Percentiles rank a stretch among this genome's conserved stretches.
phyloP scores from a whole-genome alignment of 2,797 vertebrate genomes.

The Pterois miles region DNA sequence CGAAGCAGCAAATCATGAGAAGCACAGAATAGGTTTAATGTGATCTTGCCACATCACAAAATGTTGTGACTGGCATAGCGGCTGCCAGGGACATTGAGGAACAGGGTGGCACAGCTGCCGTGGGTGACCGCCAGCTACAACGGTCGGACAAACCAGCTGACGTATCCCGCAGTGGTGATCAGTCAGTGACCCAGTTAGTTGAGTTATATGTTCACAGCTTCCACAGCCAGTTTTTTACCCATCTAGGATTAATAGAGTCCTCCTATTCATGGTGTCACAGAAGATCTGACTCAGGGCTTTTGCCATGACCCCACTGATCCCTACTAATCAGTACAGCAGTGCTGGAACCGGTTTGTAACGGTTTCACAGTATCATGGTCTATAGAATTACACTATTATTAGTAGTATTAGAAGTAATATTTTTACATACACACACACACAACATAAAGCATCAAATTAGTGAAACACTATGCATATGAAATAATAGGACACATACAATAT shows the following conservation, averaged over 20 bases:
- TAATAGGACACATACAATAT: too few species aligned
- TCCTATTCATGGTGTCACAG: conserved; percentile 27
- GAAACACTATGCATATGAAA: too few species aligned
- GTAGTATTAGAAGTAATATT: too few species aligned
- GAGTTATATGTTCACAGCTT: background rate
- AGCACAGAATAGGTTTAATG: background rate
- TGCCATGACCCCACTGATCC: background rate
- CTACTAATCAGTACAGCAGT: background rate
- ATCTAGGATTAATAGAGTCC: background rate
- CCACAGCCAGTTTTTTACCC: background rate
- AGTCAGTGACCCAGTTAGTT: background rate
- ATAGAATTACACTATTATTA: too few species aligned
- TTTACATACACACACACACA: too few species aligned
- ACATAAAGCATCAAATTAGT: too few species aligned
- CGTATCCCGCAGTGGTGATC: background rate
- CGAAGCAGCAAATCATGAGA: background rate
- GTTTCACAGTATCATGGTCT: too few species aligned
- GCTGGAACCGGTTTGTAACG: too few species aligned
- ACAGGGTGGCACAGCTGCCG: conserved; percentile 2
- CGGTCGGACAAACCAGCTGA: background rate
- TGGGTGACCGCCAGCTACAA: background rate
- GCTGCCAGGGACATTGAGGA: conserved; percentile 33
- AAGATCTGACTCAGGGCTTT: background rate
- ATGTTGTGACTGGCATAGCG: background rate
- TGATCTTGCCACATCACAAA: background rate